Evolutionary conservation across 2,113 vertebrate genomes (phyloP), one percentile per base, ranked within the genome.

Genomic region (Leucopternis melanops): DNA sequence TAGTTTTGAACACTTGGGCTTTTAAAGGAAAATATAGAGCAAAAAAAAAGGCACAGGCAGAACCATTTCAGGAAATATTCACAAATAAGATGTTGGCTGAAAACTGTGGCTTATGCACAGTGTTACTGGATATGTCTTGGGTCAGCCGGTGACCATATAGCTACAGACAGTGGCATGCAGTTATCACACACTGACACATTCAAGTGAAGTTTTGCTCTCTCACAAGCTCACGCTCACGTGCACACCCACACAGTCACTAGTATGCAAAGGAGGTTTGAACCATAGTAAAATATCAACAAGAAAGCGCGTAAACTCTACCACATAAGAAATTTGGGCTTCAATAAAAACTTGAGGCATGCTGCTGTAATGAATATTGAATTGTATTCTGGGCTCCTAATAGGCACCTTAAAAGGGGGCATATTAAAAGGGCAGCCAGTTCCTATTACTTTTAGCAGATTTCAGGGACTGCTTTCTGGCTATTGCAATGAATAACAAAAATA

Each of bases 401-500:
- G 65, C 38, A n/a, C 58, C 18, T 81, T 94, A 49, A 92, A 86
- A 84, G 38, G 57, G 32, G 42, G 36, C 32, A 16, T 79, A 92
- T 88, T 88, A 86, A 92, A 92, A 86, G 50, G 79, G 34, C 72
- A 89, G 29, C 44, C 19, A 52, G 67, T 59, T 92, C 36, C 75
- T 69, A 54, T 87, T 34, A 19, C 62, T 94, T 92, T 67, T 54
- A 95, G 88, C 66, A 92, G 91, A 58, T 94, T 81, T 95, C 92
- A 90, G 52, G 86, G 73, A 45, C 69, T 80, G 66, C 55, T 96
- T 95, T 95, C 88, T 84, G 65, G 63, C 36, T 80, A 63, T 62
- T 85, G 55, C 66, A 90, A 77, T 44, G 92, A 94, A 88, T 63
- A 82, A 72, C 58, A 93, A 73, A 89, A 94, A 63, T 50, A 88